phyloP scores from a whole-genome alignment of 2,888 invertebrate species.

The Acronicta aceris region DNA sequence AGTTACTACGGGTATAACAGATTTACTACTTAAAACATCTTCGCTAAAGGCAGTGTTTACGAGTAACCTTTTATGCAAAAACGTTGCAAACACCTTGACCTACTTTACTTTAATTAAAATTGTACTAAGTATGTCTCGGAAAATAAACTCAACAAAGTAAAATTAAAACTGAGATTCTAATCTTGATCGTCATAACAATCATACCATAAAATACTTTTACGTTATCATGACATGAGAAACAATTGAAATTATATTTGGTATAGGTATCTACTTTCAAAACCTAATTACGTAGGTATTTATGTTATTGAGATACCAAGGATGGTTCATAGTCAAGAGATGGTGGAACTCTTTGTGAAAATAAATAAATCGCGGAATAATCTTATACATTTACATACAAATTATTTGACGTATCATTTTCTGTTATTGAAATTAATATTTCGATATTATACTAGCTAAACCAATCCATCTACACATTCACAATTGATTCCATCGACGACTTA shows the following conservation, averaged over 20 bases:
- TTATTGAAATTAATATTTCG: neutral
- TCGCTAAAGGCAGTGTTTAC: constrained; percentile 22
- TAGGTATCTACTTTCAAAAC: neutral
- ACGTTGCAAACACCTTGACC: constrained; percentile 45
- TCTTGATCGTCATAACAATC: constrained; percentile 14
- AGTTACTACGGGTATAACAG: neutral
- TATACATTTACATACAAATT: too few relatives aligned
- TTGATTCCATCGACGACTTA: constrained; percentile 1
- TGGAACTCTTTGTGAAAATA: constrained; percentile 15
- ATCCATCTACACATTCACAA: neutral
- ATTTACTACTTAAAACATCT: neutral
- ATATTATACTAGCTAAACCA: neutral
- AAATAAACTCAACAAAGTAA: constrained; percentile 29
- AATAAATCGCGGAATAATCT: neutral
- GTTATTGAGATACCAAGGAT: too few relatives aligned
- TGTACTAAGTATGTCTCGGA: constrained; percentile 19
- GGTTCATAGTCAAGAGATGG: neutral
- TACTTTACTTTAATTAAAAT: constrained; percentile 52
- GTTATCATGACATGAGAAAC: constrained; percentile 3
- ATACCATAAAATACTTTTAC: neutral
- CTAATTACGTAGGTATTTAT: constrained; percentile 38
- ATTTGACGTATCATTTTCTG: neutral
- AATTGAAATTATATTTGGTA: constrained; percentile 6
- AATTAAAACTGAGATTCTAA: constrained; percentile 7
- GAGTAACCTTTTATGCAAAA: constrained; percentile 38